Base-by-base conservation (phyloP, 2,113 vertebrate species). In the Clarias gariepinus region DNA sequence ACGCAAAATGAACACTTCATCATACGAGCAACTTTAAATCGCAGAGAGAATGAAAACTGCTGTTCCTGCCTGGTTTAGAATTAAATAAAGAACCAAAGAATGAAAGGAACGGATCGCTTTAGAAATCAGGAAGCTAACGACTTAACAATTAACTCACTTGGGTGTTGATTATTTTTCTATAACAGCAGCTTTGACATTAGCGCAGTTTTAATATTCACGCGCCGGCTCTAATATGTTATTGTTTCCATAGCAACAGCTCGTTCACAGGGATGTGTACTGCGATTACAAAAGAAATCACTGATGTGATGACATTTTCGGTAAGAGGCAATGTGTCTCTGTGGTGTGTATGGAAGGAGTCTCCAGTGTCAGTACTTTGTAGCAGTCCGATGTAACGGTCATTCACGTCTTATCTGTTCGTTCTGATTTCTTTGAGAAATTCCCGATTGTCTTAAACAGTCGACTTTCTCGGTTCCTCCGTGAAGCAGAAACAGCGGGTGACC, bases 1-100 rank as follows among this genome's bases (percentile, higher is more conserved):
- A 81, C 58, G 76, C 6, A 8, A 47, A 47, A 47, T 86, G 63
- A 86, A 87, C 78, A 85, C 81, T 85, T 28, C 74, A 21, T 18
- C 76, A 77, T 16, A n/a, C 7, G 47, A 77, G 23, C 25, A 0
- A 30, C 30, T 36, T 80, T 23, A 60, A 30, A 23, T 2, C 78
- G 8, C 78, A 52, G 57, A 60, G 30, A n/a, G 78, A 23, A 84
- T 30, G 82, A 74, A 61, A 74, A 57, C 36, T 36, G 19, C 21
- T 66, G 63, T 4, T 58, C 16, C n/a, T 76, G 52, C 73, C 68
- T 33, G 25, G 33, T 36, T 12, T 2, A 57, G 4, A 36, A 60
- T 47, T 13, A 61, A 78, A 81, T 33, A 82, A 52, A 82, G 15
- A 0, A 28, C 36, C 19, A 16, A 47, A 47, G 47, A 47, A 47